phyloP scores from a whole-genome alignment of 1,140 invertebrate genomes.

The Panulirus ornatus region DNA sequence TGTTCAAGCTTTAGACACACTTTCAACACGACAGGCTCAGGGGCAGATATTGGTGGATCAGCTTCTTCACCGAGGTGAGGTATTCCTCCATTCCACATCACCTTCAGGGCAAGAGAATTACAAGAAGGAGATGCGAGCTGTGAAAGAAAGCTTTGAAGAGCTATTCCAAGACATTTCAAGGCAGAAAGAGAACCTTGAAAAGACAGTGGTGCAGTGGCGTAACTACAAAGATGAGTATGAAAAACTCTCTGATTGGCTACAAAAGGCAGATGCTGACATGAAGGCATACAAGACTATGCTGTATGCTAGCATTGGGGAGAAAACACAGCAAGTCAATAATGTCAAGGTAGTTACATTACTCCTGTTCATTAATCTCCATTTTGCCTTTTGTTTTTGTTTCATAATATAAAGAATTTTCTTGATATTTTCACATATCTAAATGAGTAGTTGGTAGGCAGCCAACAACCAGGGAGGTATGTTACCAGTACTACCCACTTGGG shows the following conservation, averaged over 20 bases:
- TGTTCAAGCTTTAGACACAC: conserved; percentile 89
- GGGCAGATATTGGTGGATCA: conserved; percentile 92
- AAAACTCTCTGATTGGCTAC: conserved; percentile 93
- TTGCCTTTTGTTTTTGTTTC: background rate
- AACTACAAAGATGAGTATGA: conserved; percentile 96
- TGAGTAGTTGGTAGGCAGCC: too few species aligned
- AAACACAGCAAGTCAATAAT: conserved; percentile 87
- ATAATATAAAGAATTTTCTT: too few species aligned
- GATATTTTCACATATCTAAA: too few species aligned
- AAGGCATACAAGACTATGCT: conserved; percentile 93
- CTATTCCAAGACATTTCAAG: conserved; percentile 91
- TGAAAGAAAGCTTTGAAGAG: conserved; percentile 90
- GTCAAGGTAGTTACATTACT: conserved; percentile 71
- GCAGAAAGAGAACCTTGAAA: conserved; percentile 90
- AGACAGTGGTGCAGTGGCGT: conserved; percentile 89
- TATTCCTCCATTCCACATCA: conserved; percentile 90
- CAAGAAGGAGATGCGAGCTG: conserved; percentile 88
- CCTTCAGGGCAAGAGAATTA: conserved; percentile 88
- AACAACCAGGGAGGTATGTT: too few species aligned
- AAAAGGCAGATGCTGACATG: conserved; percentile 94
- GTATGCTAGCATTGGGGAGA: conserved; percentile 89
- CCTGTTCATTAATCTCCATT: background rate
- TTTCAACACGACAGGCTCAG: conserved; percentile 93
- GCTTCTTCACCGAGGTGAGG: conserved; percentile 90
- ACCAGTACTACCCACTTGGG: too few species aligned